phyloP scores from a whole-genome alignment of 2,113 vertebrate genomes.

The Procavia capensis region DNA sequence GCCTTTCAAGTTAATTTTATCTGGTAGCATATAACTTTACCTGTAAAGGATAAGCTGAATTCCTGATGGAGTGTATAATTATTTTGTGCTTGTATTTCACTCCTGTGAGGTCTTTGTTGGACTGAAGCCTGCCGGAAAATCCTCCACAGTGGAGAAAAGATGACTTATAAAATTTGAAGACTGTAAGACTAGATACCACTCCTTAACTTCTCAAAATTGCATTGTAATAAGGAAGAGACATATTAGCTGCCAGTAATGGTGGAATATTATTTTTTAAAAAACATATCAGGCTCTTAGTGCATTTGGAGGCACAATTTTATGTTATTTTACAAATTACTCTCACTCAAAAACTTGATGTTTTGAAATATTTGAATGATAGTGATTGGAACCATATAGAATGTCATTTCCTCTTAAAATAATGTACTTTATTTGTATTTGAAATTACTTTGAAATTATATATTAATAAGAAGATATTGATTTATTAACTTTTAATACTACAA shows the following conservation, averaged over 20 bases:
- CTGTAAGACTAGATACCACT: neutral
- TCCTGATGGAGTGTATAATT: neutral
- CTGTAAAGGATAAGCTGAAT: neutral
- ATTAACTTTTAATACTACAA: conserved; percentile 46
- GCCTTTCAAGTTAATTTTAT: neutral
- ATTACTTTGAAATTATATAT: conserved; percentile 67
- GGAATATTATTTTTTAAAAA: neutral
- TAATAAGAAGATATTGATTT: conserved; percentile 62
- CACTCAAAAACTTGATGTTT: conserved; percentile 8
- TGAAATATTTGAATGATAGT: neutral
- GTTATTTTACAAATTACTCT: conserved; percentile 23
- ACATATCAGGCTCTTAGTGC: neutral
- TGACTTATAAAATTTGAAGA: neutral
- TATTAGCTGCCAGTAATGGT: neutral
- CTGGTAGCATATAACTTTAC: neutral
- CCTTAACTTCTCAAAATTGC: neutral
- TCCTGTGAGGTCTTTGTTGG: neutral
- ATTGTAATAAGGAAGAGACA: neutral
- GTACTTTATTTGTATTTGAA: conserved; percentile 31
- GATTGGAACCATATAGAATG: neutral
- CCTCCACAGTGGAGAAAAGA: neutral
- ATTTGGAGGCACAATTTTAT: neutral
- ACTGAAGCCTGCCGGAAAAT: neutral
- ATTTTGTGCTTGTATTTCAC: neutral
- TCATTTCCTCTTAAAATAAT: neutral